Evolutionary conservation across 2,113 vertebrate genomes (phyloP).

Genomic region (Piliocolobus tephrosceles): DNA sequence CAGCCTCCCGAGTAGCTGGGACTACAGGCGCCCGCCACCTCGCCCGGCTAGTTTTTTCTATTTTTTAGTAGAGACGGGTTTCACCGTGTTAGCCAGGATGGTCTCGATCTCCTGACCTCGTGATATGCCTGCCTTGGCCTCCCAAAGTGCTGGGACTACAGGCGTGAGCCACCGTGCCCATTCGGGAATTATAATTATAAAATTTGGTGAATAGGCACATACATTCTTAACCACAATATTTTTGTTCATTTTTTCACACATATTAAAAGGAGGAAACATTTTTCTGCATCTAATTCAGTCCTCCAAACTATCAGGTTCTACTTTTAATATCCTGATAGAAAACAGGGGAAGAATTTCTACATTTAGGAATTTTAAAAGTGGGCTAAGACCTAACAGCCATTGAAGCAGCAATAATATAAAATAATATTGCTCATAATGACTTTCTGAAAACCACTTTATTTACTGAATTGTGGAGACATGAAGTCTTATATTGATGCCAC

Average conservation of each 20-base stretch:
- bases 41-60: too few relatives aligned
- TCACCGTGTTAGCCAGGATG: too few relatives aligned
- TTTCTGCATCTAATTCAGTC: neutral
- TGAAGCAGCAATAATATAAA: neutral
- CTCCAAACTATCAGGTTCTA: neutral
- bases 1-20: too few relatives aligned
- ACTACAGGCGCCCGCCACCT: too few relatives aligned
- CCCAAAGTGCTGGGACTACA: too few relatives aligned
- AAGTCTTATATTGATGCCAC: neutral
- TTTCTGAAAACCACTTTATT: neutral
- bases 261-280: neutral
- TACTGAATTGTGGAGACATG: neutral
- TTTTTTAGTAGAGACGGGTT: too few relatives aligned
- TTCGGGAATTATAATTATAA: neutral
- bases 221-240: neutral
- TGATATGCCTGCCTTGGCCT: too few relatives aligned
- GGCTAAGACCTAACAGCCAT: neutral
- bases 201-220: neutral
- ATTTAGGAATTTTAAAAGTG: neutral
- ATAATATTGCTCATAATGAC: neutral
- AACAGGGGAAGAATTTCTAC: neutral
- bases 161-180: too few relatives aligned
- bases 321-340: neutral
- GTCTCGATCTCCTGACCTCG: too few relatives aligned
- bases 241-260: neutral